phyloP scores from a whole-genome alignment of 2,888 invertebrate species.

The Eumerus sabulonum region DNA sequence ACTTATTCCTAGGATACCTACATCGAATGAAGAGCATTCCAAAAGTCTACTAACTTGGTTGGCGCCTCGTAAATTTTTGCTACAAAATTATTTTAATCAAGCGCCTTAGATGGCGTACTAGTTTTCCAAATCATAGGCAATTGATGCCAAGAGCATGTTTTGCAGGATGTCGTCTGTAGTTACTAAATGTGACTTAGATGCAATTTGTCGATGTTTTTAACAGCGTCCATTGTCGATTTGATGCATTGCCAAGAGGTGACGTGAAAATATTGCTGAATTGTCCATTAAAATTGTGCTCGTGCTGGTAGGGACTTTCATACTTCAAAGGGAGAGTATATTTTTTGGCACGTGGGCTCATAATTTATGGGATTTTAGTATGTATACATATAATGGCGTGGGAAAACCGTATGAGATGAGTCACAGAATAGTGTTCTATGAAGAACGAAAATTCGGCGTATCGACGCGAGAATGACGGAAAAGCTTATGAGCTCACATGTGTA shows the following conservation, averaged over 20 bases:
- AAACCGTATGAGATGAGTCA: conserved; percentile 27
- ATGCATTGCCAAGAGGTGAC: conserved; percentile 40
- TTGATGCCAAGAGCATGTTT: conserved; percentile 58
- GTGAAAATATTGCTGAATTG: neutral
- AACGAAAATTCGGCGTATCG: conserved; percentile 43
- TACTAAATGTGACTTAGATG: conserved; percentile 54
- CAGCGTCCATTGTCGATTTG: neutral
- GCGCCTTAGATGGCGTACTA: conserved; percentile 8
- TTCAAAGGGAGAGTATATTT: neutral
- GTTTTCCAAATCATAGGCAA: neutral
- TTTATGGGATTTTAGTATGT: neutral
- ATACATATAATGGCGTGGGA: conserved; percentile 15
- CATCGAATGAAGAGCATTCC: conserved; percentile 13
- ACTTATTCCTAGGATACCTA: conserved; percentile 15
- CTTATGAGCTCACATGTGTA: conserved; percentile 46
- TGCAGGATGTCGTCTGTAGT: conserved; percentile 43
- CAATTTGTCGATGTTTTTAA: conserved; percentile 56
- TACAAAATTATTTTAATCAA: conserved; percentile 65
- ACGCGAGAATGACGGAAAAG: conserved; percentile 24
- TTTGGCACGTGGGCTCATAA: conserved; percentile 22
- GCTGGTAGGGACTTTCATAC: too few relatives aligned
- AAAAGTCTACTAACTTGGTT: conserved; percentile 28
- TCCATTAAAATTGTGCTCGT: neutral
- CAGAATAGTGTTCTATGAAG: neutral
- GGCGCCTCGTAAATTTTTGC: conserved; percentile 61